Percentiles rank a stretch among this genome's conserved stretches.
phyloP scores from a whole-genome alignment of 2,888 invertebrate genomes.

The Macrophya annulata region DNA sequence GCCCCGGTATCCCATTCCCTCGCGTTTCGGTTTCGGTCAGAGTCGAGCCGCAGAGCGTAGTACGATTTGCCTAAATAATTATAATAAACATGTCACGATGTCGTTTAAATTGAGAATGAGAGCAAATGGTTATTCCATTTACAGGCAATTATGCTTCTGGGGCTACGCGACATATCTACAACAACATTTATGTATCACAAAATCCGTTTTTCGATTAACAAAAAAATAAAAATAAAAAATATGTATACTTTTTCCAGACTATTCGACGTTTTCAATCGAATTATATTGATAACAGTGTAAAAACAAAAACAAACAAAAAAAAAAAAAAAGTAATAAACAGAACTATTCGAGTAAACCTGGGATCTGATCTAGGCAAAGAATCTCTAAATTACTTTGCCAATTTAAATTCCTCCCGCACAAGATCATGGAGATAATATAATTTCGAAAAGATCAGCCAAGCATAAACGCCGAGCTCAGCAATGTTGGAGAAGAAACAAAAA shows the following conservation, averaged over 20 bases:
- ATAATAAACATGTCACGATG: constrained; percentile 62
- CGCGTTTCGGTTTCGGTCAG: constrained; percentile 18
- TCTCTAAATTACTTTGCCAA: constrained; percentile 42
- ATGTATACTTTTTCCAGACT: background rate
- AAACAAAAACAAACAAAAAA: background rate
- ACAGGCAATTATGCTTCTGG: constrained; percentile 51
- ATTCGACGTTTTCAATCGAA: background rate
- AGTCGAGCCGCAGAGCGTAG: constrained; percentile 27
- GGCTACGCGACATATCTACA: constrained; percentile 5
- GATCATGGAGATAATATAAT: constrained; percentile 18
- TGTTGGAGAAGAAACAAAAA: background rate
- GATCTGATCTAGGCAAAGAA: constrained; percentile 24
- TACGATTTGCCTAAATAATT: constrained; percentile 65
- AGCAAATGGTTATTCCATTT: constrained; percentile 60
- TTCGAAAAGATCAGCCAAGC: constrained; percentile 6
- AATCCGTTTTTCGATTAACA: background rate
- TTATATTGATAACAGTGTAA: background rate
- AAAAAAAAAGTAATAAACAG: background rate
- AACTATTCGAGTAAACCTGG: background rate
- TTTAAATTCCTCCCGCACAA: constrained; percentile 28
- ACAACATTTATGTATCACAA: background rate
- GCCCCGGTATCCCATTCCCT: constrained; percentile 1
- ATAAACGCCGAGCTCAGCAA: constrained; percentile 18
- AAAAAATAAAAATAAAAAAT: no score
- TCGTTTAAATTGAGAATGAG: constrained; percentile 60